Evolutionary conservation across 2,797 vertebrate genomes (phyloP).

Genomic region (Leptodactylus fallax): DNA sequence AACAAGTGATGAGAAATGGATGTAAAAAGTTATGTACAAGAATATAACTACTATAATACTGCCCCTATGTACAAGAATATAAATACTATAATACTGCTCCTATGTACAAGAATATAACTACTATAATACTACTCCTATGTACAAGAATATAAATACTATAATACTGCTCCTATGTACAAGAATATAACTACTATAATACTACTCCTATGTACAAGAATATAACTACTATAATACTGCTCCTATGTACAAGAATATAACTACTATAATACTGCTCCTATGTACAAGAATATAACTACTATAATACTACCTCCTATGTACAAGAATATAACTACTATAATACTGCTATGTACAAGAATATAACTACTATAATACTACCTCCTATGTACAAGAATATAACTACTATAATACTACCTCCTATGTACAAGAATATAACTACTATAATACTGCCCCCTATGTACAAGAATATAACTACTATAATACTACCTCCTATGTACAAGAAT

Average conservation of each 20-base stretch:
- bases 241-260: slow-evolving; percentile 10
- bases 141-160: slow-evolving; percentile 18
- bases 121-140: slow-evolving; percentile 7
- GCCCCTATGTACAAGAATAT: neutral
- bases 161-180: slow-evolving; percentile 1
- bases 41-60: neutral
- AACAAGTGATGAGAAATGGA: neutral
- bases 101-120: slow-evolving; percentile 8
- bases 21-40: neutral
- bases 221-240: neutral
- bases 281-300: slow-evolving; percentile 10
- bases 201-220: slow-evolving; percentile 4
- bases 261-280: slow-evolving; percentile 1
- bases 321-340: no score
- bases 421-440: slow-evolving; percentile 3
- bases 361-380: slow-evolving; percentile 1
- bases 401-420: neutral
- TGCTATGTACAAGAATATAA: neutral
- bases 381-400: neutral
- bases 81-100: neutral
- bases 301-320: neutral
- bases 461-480: no score
- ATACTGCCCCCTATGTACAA: neutral
- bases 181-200: slow-evolving; percentile 8
- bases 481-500: no score